Percentiles rank a stretch among this genome's conserved stretches.
These are phyloP conservation scores for Mustela erminea DNA, from an alignment of 2,797 vertebrate genomes.

Conservation along the genomic window DNA sequence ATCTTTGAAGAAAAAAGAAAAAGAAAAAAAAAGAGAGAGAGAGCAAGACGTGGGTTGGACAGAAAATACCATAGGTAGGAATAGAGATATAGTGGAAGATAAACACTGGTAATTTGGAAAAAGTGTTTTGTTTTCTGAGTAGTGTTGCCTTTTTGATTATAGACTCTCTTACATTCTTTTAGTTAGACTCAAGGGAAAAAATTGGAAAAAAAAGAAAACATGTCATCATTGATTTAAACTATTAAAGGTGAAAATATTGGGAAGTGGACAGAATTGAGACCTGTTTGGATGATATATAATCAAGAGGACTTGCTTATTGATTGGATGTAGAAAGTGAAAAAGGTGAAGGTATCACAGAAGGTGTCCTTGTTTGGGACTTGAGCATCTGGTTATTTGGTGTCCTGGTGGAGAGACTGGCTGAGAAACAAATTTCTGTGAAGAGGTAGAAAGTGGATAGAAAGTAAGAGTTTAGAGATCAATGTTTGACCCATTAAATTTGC, in stretches of 20 bases:
- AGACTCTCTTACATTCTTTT: background rate
- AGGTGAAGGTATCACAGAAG: background rate
- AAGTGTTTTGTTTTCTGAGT: constrained; percentile 45
- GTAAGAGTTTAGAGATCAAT: background rate
- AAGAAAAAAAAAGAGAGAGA: too few species aligned
- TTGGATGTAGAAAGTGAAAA: background rate
- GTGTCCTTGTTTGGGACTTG: background rate
- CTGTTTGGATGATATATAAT: background rate
- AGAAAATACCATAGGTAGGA: constrained; percentile 39
- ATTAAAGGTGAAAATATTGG: background rate
- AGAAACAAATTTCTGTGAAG: background rate
- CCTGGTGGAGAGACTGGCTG: background rate
- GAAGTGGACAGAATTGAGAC: background rate
- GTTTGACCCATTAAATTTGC: background rate
- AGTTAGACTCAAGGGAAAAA: background rate
- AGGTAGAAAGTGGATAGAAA: background rate
- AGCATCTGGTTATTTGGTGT: background rate
- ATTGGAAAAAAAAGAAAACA: background rate
- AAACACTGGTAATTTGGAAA: constrained; percentile 66
- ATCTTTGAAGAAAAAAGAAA: too few species aligned
- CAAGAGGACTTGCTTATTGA: background rate
- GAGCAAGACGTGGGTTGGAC: constrained; percentile 65
- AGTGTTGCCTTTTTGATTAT: constrained; percentile 47
- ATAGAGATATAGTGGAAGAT: constrained; percentile 53
- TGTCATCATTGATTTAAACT: background rate